Percentiles rank a stretch among this genome's conserved stretches.
Evolutionary conservation across 2,888 invertebrate species (phyloP).

Genomic region (Mermis nigrescens): DNA sequence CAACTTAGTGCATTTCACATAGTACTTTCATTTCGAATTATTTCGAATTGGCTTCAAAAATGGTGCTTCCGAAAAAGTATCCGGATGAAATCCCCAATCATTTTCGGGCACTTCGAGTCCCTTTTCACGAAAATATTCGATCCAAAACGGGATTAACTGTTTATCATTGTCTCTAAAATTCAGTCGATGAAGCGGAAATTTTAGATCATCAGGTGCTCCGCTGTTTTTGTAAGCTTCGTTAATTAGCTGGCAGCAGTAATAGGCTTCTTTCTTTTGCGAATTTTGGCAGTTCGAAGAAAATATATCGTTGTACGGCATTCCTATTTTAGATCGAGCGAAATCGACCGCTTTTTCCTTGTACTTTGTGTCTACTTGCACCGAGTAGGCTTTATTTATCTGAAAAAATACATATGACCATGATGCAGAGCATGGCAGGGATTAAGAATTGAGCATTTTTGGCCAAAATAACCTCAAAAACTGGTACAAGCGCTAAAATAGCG

Average conservation of each 20-base stretch:
- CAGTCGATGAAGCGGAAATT: constrained; percentile 2
- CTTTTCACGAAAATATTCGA: constrained; percentile 4
- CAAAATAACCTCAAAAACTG: too few relatives aligned
- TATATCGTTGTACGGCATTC: constrained; percentile 17
- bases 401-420: too few relatives aligned
- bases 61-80: too few relatives aligned
- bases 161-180: constrained; percentile 7
- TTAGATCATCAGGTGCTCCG: background rate
- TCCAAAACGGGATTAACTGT: constrained; percentile 8
- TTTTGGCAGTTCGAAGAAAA: constrained; percentile 15
- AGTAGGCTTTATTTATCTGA: too few relatives aligned
- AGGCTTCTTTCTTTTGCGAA: constrained; percentile 13
- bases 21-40: too few relatives aligned
- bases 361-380: too few relatives aligned
- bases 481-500: too few relatives aligned
- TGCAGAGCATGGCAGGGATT: too few relatives aligned
- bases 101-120: background rate
- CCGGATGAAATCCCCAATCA: background rate
- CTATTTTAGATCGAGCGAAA: constrained; percentile 11
- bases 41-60: too few relatives aligned
- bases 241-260: constrained; percentile 18
- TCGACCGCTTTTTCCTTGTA: background rate
- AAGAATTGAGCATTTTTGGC: too few relatives aligned
- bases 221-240: constrained; percentile 5
- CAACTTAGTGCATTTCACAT: too few relatives aligned